Evolutionary conservation across 2,888 invertebrate species (phyloP).

Genomic region (Chrysodeixis includens): DNA sequence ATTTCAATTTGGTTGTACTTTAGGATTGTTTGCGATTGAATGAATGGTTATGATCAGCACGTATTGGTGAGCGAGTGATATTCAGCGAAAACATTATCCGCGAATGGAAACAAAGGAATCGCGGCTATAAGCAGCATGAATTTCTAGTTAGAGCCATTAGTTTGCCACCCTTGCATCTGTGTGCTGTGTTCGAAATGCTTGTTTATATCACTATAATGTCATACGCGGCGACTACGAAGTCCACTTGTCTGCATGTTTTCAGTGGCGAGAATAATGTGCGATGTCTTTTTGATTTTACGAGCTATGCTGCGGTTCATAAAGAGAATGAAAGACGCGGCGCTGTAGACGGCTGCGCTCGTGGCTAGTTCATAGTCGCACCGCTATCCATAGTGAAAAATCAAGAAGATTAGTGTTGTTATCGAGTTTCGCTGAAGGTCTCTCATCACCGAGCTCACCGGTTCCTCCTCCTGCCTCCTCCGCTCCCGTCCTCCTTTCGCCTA

Average conservation of each 20-base stretch:
- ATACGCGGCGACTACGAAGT: slow-evolving; percentile 69
- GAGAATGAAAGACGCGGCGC: slow-evolving; percentile 66
- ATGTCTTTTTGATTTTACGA: slow-evolving; percentile 87
- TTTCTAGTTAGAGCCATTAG: slow-evolving; percentile 77
- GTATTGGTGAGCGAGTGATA: slow-evolving; percentile 83
- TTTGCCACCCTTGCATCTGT: slow-evolving; percentile 83
- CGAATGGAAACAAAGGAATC: slow-evolving; percentile 64
- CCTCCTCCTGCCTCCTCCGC: slow-evolving; percentile 58
- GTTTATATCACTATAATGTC: slow-evolving; percentile 66
- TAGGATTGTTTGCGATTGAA: slow-evolving; percentile 80
- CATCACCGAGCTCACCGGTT: slow-evolving; percentile 74
- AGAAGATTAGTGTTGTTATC: slow-evolving; percentile 77
- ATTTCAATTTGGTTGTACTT: slow-evolving; percentile 86
- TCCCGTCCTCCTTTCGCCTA: slow-evolving; percentile 63
- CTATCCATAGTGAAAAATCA: slow-evolving; percentile 86
- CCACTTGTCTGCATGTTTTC: slow-evolving; percentile 83
- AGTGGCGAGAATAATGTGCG: slow-evolving; percentile 83
- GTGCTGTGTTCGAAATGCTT: slow-evolving; percentile 83
- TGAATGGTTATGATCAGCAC: slow-evolving; percentile 67
- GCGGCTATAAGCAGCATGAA: slow-evolving; percentile 78
- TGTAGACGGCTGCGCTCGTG: slow-evolving; percentile 64
- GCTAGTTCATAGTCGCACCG: slow-evolving; percentile 74
- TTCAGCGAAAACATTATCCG: slow-evolving; percentile 83
- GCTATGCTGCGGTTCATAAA: slow-evolving; percentile 77
- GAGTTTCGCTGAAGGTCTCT: slow-evolving; percentile 89